phyloP scores from a whole-genome alignment of 2,113 vertebrate genomes.

The Pollachius pollachius region DNA sequence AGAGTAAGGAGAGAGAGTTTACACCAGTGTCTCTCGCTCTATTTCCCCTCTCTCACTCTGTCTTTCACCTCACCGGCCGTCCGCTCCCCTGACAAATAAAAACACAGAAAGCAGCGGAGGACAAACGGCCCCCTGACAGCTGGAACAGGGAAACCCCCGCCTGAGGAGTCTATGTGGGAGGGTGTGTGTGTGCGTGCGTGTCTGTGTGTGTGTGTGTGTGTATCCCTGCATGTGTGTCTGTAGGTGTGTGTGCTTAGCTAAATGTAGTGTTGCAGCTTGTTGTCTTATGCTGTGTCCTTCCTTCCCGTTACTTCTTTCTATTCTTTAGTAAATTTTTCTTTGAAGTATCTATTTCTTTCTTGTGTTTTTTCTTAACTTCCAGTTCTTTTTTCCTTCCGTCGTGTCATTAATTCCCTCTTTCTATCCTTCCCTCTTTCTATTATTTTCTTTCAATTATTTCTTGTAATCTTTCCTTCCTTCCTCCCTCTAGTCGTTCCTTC shows the following conservation, averaged over 20 bases:
- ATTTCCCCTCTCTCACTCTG: constrained; percentile 17
- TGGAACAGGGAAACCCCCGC: constrained; percentile 21
- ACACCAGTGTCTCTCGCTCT: constrained; percentile 24
- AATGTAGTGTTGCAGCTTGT: constrained; percentile 2
- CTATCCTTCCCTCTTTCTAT: no score
- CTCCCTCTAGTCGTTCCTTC: no score
- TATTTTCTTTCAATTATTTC: no score
- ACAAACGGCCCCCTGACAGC: constrained; percentile 41
- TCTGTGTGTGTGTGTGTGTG: constrained; percentile 5
- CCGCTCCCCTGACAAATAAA: constrained; percentile 14
- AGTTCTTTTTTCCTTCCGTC: neutral
- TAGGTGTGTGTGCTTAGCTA: neutral
- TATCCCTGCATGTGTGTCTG: neutral
- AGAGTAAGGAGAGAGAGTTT: constrained; percentile 31
- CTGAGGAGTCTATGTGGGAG: neutral
- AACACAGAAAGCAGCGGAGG: constrained; percentile 18
- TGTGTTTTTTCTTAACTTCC: neutral
- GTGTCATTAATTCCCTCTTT: constrained; percentile 1
- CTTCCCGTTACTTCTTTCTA: neutral
- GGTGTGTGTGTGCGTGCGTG: neutral
- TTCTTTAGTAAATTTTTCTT: neutral
- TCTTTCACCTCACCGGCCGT: constrained; percentile 1
- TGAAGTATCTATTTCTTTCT: no score
- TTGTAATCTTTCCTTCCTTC: no score
- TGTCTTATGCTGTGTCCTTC: neutral